Percentiles rank a stretch among this genome's conserved stretches.
These are phyloP conservation scores for Phalloptychus januarius DNA, from an alignment of 2,797 vertebrate genomes.

Conservation along the genomic window DNA sequence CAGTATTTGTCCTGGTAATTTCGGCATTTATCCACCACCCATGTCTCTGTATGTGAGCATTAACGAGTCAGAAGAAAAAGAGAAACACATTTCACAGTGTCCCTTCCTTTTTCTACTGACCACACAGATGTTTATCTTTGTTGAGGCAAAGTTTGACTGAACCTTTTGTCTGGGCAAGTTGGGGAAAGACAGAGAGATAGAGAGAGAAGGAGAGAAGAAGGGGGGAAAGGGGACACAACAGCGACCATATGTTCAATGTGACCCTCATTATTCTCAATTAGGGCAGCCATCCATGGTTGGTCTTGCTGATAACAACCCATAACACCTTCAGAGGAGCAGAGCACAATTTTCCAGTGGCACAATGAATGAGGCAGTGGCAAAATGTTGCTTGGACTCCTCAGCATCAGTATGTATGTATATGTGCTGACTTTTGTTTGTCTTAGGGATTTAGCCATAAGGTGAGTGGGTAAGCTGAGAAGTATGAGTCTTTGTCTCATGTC, in stretches of 20 bases:
- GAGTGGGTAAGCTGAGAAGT: conserved; percentile 51
- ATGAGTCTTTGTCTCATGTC: conserved; percentile 69
- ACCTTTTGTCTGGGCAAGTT: conserved; percentile 76
- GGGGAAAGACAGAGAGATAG: conserved; percentile 50
- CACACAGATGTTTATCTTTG: conserved; percentile 64
- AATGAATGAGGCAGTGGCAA: conserved; percentile 60
- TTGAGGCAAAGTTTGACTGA: conserved; percentile 80
- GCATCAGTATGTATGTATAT: conserved; percentile 9
- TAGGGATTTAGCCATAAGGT: conserved; percentile 26
- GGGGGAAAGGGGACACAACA: conserved; percentile 82
- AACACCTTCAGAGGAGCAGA: conserved; percentile 82
- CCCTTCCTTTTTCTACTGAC: conserved; percentile 61
- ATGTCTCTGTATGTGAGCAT: conserved; percentile 68
- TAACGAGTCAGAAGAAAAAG: conserved; percentile 66
- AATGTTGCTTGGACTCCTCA: conserved; percentile 21
- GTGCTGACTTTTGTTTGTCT: background rate
- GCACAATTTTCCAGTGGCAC: conserved; percentile 72
- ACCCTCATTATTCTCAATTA: conserved; percentile 92
- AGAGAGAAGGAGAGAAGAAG: conserved; percentile 70
- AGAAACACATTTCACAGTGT: conserved; percentile 66
- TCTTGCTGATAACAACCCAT: conserved; percentile 85
- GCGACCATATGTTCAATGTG: conserved; percentile 90
- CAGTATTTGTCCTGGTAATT: conserved; percentile 62
- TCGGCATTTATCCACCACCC: conserved; percentile 69
- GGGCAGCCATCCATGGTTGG: conserved; percentile 89